Conservation (phyloP, 2,888 invertebrate genomes). For the Zelleria hepariella region DNA sequence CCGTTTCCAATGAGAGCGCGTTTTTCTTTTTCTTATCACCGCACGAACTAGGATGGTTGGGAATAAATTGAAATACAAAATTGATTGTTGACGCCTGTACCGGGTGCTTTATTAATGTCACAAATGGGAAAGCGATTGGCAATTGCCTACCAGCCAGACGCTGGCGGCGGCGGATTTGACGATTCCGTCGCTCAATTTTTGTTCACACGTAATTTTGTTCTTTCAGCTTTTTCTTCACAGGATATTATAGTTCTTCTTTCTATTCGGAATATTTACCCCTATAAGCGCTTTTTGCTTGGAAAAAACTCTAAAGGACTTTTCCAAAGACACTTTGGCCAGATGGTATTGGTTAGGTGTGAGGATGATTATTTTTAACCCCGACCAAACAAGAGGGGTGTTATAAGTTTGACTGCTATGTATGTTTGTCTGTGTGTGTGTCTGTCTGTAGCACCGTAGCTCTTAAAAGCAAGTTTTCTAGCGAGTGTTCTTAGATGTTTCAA, state of each 20-base stretch:
- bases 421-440: too few species aligned
- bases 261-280: too few species aligned
- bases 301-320: too few species aligned
- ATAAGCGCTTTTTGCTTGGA: too few species aligned
- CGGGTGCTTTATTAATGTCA: conserved; percentile 70
- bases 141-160: conserved; percentile 55
- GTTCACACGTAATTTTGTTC: conserved; percentile 10
- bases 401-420: too few species aligned
- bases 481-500: too few species aligned
- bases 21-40: conserved; percentile 70
- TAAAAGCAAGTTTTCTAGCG: too few species aligned
- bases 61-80: conserved; percentile 73
- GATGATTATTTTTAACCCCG: too few species aligned
- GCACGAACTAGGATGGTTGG: conserved; percentile 69
- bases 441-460: too few species aligned
- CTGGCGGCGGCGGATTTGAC: conserved; percentile 39
- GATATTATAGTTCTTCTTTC: background rate
- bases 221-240: background rate
- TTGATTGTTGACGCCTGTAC: conserved; percentile 70
- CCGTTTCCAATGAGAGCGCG: conserved; percentile 68
- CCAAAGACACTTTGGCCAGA: too few species aligned
- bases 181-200: conserved; percentile 30
- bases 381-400: too few species aligned
- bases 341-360: too few species aligned
- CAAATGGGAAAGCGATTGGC: conserved; percentile 70